Conservation (phyloP, 2,888 invertebrate genomes). For the Monoplex corrugatus region DNA sequence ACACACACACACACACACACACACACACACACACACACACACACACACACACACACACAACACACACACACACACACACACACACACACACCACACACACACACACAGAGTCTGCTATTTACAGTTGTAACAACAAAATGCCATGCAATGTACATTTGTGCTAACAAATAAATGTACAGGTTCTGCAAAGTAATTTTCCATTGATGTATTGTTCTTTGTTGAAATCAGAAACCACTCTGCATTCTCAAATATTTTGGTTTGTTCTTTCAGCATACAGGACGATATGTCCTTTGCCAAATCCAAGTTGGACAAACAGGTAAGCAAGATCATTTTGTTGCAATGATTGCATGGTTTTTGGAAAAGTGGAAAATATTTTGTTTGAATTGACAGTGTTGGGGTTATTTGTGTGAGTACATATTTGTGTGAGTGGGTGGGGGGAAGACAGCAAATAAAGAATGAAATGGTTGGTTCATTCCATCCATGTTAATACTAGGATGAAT, state of each 20-base stretch:
- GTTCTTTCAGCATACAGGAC: slow-evolving; percentile 40
- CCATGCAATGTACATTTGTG: too few species aligned
- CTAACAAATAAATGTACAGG: too few species aligned
- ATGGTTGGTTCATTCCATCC: too few species aligned
- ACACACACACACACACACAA: not conserved
- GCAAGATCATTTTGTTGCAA: too few species aligned
- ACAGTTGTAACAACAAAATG: too few species aligned
- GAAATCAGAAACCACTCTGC: not conserved
- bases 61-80: not conserved
- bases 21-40: not conserved
- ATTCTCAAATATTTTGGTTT: not conserved
- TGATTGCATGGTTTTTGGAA: too few species aligned
- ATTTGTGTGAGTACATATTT: not conserved
- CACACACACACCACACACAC: too few species aligned
- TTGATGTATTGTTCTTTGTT: not conserved
- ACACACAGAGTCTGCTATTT: too few species aligned
- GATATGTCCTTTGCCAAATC: slow-evolving; percentile 30
- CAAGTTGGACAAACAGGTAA: slow-evolving; percentile 37
- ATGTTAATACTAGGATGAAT: too few species aligned
- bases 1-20: too few species aligned
- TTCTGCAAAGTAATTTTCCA: too few species aligned
- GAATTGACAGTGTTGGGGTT: not conserved
- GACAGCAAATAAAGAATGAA: not conserved
- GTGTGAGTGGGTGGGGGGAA: not conserved
- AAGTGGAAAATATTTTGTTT: not conserved